Evolutionary conservation across 2,888 invertebrate species (phyloP), one percentile per base, ranked within the genome.

Genomic region (Rhingia campestris): DNA sequence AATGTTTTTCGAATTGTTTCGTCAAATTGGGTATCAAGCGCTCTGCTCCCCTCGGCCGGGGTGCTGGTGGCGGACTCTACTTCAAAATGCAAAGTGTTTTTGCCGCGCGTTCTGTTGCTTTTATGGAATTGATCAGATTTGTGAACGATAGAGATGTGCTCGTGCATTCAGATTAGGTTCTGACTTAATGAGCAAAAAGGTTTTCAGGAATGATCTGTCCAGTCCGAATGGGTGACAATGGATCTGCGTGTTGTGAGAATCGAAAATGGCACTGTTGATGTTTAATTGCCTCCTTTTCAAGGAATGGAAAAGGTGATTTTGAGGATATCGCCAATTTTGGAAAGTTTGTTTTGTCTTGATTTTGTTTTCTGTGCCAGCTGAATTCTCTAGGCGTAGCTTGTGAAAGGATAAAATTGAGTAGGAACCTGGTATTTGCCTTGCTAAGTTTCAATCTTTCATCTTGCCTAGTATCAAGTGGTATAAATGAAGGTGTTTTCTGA

Each of bases 1-100:
- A 85, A 75, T 75, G 70, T 81, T 81, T 85, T 56, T 66, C 53
- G 85, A 76, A 85, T 85, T 85, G 85, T 81, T 85, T 85, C 85
- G 81, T 85, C 85, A 85, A 81, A 85, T 81, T 85, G 75, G 81
- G 67, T 75, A 75, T 74, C 72, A 67, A 56, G 22, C 51, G 47
- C 63, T 54, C 64, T 64, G 7, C 30, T 63, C 9, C 69, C 12
- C 12, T 39, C 22, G 47, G 22, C 35, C 43, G 59, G 61, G 47
- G n/a, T 53, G 73, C 51, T 39, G 64, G 7, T 30, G 22, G 5
- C 9, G 39, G 66, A 3, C 35, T 30, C 30, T 70, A 33, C 63
- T 53, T 12, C 45, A 47, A 81, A 85, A 85, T 85, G 85, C 81
- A 85, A 85, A 85, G 58, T 64, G 74, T 81, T 85, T 76, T 74